phyloP scores from a whole-genome alignment of 2,113 vertebrate genomes.

The Amia ocellicauda region DNA sequence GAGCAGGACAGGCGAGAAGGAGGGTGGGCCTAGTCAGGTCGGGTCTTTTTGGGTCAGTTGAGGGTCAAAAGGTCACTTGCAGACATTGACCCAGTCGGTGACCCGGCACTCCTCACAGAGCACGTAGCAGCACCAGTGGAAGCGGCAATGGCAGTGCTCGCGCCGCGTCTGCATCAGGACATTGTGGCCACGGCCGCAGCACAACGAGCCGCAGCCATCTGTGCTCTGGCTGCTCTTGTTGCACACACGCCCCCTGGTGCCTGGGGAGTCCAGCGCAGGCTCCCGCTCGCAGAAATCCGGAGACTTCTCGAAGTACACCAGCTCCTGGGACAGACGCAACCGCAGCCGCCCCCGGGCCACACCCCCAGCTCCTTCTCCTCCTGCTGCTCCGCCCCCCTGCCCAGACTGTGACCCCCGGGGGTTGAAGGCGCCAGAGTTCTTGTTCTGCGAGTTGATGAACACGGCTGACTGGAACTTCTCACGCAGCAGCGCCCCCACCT shows the following conservation, averaged over 20 bases:
- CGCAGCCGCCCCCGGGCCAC: slow-evolving; percentile 46
- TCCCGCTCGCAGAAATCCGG: slow-evolving; percentile 84
- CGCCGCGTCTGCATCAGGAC: slow-evolving; percentile 77
- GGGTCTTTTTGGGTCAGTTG: neutral
- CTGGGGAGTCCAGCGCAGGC: slow-evolving; percentile 66
- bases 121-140: slow-evolving; percentile 92
- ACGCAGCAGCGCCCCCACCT: slow-evolving; percentile 73
- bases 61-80: slow-evolving; percentile 65
- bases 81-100: slow-evolving; percentile 86
- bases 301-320: slow-evolving; percentile 88
- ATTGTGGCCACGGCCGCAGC: slow-evolving; percentile 86
- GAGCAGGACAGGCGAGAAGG: too few species aligned
- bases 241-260: slow-evolving; percentile 79
- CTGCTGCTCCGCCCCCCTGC: neutral
- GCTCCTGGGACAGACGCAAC: slow-evolving; percentile 73
- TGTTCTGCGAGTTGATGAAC: slow-evolving; percentile 86
- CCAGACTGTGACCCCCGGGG: too few species aligned
- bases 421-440: slow-evolving; percentile 83
- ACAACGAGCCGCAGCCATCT: slow-evolving; percentile 79
- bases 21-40: too few species aligned
- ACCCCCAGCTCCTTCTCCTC: slow-evolving; percentile 31
- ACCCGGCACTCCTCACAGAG: slow-evolving; percentile 83
- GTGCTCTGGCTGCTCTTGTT: slow-evolving; percentile 81
- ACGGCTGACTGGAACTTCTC: slow-evolving; percentile 76
- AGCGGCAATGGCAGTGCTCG: slow-evolving; percentile 80